Evolutionary conservation across 2,797 vertebrate genomes (phyloP), one percentile per base, ranked within the genome.

Genomic region (Chloroceryle amazona): DNA sequence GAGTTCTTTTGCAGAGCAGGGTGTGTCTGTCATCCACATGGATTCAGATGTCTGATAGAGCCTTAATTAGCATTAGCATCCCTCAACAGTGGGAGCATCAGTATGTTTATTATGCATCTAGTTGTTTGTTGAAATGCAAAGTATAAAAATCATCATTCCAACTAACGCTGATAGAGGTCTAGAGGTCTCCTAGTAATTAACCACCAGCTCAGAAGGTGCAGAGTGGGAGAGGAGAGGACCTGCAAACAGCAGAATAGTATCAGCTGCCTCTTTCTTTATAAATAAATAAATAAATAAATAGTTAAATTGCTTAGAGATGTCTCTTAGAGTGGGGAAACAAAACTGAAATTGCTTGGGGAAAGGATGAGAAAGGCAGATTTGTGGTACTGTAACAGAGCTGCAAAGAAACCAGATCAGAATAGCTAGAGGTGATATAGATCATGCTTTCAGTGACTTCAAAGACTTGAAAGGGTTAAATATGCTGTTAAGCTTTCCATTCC

Each of bases 151-250:
- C 47, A 33, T 29, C 16, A 31, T 68, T 91, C 81, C 33, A 61
- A 62, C 47, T 46, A 41, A 75, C 11, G 17, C 31, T 68, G 87
- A 37, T 13, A 68, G 54, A 86, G 81, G 78, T 94, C 74, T 13
- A 68, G 54, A 86, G 81, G 78, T 94, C 81, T 91, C 44, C 5
- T 2, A 58, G 74, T 85, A 91, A 89, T 94, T 93, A 89, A 89
- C 54, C 78, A 93, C 37, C 41, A 37, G 54, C 84, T 92, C 81
- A 91, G 84, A 89, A 92, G 58, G 49, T 94, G 31, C 44, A 52
- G 71, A 89, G 78, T 91, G 84, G 86, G 86, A 90, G 81, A 28
- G 41, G 9, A 83, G 41, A 76, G n/a, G 71, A 95, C 62, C 73
- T 81, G 58, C 46, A 68, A 87, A 72, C 73, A 79, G 70, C 18